Evolutionary conservation across 2,113 vertebrate species (phyloP).

Genomic region (Cyrtonyx montezumae): DNA sequence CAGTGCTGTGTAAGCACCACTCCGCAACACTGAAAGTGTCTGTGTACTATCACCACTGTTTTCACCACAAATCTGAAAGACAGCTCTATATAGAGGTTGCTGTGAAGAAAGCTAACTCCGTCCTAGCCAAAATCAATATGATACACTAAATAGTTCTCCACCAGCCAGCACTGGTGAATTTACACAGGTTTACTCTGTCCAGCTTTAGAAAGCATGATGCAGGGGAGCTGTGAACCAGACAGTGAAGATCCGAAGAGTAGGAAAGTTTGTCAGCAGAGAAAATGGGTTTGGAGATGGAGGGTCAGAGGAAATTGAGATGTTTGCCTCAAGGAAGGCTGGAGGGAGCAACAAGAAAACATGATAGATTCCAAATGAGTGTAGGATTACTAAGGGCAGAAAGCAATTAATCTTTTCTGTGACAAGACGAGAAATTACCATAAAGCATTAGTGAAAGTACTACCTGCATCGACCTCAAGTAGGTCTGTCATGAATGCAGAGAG

Average conservation of each 20-base stretch:
- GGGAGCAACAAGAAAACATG: not conserved
- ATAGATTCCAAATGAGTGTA: not conserved
- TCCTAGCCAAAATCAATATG: not conserved
- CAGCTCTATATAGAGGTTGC: not conserved
- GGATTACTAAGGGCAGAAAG: not conserved
- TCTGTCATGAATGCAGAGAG: not conserved
- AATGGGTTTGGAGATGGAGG: not conserved
- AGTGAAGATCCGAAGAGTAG: not conserved
- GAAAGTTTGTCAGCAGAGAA: not conserved
- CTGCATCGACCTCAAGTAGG: not conserved
- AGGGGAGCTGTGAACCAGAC: not conserved
- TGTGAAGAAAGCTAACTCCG: not conserved
- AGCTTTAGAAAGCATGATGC: not conserved
- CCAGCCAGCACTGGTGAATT: not conserved
- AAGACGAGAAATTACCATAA: not conserved
- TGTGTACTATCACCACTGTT: not conserved
- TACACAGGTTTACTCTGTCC: not conserved
- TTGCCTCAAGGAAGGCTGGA: not conserved
- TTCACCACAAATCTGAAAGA: not conserved
- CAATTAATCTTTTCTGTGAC: not conserved
- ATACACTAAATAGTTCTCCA: not conserved
- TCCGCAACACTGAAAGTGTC: not conserved
- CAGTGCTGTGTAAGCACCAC: not conserved
- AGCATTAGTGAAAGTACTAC: not conserved
- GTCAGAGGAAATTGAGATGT: not conserved